phyloP scores from a whole-genome alignment of 2,888 invertebrate species.

The Melinopterus prodromus region DNA sequence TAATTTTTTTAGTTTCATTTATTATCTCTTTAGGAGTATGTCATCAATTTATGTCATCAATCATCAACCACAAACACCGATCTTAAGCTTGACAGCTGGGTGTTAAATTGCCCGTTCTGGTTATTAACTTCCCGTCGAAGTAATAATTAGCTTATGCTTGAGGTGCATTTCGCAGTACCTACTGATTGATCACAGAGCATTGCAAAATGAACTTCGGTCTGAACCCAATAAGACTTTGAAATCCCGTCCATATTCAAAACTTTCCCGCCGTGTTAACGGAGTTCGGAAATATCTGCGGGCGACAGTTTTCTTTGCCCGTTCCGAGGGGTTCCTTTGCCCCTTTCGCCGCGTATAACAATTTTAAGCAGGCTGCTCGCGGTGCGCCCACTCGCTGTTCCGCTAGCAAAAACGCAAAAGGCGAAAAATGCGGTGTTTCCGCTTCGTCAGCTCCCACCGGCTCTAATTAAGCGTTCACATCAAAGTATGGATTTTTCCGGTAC shows the following conservation, averaged over 20 bases:
- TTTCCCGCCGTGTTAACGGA: neutral
- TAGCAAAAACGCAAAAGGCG: neutral
- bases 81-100: too few relatives aligned
- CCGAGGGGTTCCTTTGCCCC: neutral
- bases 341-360: neutral
- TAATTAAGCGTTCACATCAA: slow-evolving; percentile 4
- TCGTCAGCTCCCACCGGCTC: neutral
- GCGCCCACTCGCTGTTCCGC: too few relatives aligned
- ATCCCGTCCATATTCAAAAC: neutral
- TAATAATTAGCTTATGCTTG: too few relatives aligned
- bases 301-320: neutral
- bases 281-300: neutral
- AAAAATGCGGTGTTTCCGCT: neutral
- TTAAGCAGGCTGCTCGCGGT: neutral
- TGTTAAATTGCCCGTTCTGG: too few relatives aligned
- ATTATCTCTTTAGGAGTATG: too few relatives aligned
- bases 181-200: neutral
- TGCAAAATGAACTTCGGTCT: neutral
- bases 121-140: too few relatives aligned
- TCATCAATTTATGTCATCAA: too few relatives aligned
- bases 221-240: neutral
- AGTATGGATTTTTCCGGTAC: neutral
- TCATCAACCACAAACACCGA: too few relatives aligned
- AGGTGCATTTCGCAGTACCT: too few relatives aligned
- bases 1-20: too few relatives aligned